Evolutionary conservation across 2,888 invertebrate genomes (phyloP).

Genomic region (Sepioteuthis lessoniana): DNA sequence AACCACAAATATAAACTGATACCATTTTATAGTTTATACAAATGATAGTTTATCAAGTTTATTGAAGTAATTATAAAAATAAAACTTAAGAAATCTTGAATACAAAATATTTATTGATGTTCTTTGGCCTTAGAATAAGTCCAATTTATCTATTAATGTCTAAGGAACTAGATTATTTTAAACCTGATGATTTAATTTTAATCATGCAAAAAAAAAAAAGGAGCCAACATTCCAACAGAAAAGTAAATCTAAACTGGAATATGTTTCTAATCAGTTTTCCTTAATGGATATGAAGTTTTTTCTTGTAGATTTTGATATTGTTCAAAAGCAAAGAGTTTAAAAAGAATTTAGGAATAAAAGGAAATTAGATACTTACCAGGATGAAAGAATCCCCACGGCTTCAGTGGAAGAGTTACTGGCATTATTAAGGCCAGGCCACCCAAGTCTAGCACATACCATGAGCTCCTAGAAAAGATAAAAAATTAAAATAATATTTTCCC

Average conservation of each 20-base stretch:
- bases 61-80: neutral
- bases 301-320: neutral
- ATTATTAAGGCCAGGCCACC: slow-evolving; percentile 45
- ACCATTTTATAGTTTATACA: too few relatives aligned
- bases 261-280: neutral
- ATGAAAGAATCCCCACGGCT: slow-evolving; percentile 47
- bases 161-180: neutral
- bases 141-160: neutral
- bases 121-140: neutral
- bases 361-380: slow-evolving; percentile 37
- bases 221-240: neutral
- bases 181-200: neutral
- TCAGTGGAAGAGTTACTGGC: slow-evolving; percentile 47
- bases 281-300: neutral
- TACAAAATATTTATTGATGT: neutral
- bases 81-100: neutral
- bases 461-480: neutral
- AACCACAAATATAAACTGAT: too few relatives aligned
- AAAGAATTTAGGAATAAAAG: neutral
- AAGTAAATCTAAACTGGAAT: neutral
- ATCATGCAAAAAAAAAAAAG: neutral
- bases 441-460: slow-evolving; percentile 43
- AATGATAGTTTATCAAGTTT: neutral
- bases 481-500: neutral
- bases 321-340: neutral